Percentiles rank a stretch among this genome's conserved stretches.
Conservation (phyloP, 2,113 vertebrate genomes). For the Rhabdomys dilectus region DNA sequence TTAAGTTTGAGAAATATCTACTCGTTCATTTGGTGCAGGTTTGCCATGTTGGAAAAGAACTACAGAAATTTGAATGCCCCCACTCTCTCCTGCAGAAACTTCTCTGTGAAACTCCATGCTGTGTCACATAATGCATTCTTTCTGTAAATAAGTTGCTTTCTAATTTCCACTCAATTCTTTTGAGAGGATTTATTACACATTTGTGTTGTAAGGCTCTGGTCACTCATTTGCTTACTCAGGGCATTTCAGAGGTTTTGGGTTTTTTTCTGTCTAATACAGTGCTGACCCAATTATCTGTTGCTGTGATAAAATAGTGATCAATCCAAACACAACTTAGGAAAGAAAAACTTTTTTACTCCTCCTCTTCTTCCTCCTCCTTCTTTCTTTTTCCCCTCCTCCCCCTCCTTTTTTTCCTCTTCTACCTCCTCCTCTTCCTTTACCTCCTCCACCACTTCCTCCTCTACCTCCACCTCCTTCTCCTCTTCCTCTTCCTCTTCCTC, state of each 20-base stretch:
- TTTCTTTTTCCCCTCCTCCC: not conserved
- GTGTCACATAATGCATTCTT: not conserved
- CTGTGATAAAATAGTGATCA: not conserved
- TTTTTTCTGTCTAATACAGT: not conserved
- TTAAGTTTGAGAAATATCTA: not conserved
- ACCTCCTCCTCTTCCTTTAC: not conserved
- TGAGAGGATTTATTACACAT: not conserved
- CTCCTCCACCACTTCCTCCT: too few relatives aligned
- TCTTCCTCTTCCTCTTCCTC: too few relatives aligned
- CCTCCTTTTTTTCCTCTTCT: too few relatives aligned
- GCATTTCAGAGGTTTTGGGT: not conserved
- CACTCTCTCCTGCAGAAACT: not conserved
- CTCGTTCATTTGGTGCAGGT: not conserved
- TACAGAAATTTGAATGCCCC: not conserved
- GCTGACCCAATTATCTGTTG: not conserved
- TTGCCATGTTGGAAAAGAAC: not conserved
- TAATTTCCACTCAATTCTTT: conserved; percentile 6
- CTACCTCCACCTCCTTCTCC: too few relatives aligned
- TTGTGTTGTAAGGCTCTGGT: not conserved
- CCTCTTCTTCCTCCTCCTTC: not conserved
- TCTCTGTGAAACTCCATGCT: too few relatives aligned
- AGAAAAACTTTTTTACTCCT: not conserved
- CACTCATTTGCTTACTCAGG: not conserved
- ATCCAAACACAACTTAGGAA: not conserved
- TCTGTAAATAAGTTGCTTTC: not conserved